Evolutionary conservation across 2,113 vertebrate species (phyloP).

Genomic region (Coryphaenoides rupestris): DNA sequence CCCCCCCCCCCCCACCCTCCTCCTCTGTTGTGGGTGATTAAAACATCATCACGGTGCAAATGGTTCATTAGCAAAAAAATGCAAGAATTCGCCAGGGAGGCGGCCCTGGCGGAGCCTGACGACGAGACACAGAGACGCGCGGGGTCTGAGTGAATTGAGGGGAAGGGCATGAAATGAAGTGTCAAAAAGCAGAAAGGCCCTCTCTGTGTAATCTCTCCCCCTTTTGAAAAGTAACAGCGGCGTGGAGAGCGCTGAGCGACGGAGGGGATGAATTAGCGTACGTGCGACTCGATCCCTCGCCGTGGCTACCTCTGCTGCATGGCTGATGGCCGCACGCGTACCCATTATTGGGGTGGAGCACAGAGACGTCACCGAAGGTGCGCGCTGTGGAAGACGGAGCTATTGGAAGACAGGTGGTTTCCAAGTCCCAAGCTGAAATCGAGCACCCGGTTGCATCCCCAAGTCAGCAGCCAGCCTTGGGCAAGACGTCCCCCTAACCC

Average conservation of each 20-base stretch:
- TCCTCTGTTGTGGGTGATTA: constrained; percentile 20
- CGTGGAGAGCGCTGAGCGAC: not conserved
- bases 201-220: constrained; percentile 27
- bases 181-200: constrained; percentile 36
- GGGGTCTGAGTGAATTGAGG: constrained; percentile 3
- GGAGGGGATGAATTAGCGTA: not conserved
- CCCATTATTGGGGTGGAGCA: too few species aligned
- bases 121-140: not conserved
- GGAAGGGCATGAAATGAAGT: constrained; percentile 20
- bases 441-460: too few species aligned
- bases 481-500: too few species aligned
- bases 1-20: not conserved
- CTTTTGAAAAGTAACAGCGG: not conserved
- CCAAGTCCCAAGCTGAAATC: too few species aligned
- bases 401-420: too few species aligned
- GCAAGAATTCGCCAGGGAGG: constrained; percentile 18
- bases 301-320: too few species aligned
- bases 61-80: constrained; percentile 38
- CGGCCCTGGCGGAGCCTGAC: not conserved
- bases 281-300: not conserved
- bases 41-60: constrained; percentile 24
- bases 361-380: too few species aligned
- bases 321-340: too few species aligned
- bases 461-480: too few species aligned
- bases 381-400: too few species aligned